Base-by-base conservation (phyloP, 2,113 vertebrate genomes). In the Aspidoscelis tigris region DNA sequence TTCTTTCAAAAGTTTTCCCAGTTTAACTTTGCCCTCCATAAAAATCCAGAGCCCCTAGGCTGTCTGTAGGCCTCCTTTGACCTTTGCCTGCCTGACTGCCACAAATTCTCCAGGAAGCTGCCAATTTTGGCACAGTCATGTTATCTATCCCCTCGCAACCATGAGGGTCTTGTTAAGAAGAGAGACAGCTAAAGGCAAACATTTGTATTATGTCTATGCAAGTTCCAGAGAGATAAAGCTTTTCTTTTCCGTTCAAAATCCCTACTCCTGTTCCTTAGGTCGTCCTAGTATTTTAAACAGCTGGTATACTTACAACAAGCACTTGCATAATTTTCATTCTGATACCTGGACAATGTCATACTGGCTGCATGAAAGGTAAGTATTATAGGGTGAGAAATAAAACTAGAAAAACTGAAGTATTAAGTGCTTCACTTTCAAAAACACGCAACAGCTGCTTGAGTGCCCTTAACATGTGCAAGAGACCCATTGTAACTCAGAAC, bases 81-180 rank as follows among this genome's bases (percentile, higher is more conserved):
- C 88, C 91, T 88, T 90, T 88, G 88, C 86, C 85, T 82, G 84
- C 82, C 88, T 84, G 8, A 18, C 82, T 61, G 3, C 76, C 21
- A 58, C 78, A 61, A 87, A 94, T 94, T 87, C 93, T 93, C 43
- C 90, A 91, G 91, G 92, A 94, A 95, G 89, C 90, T 89, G 93
- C 89, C 91, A 93, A 82, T 95, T 92, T 93, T 94, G 83, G 92
- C 89, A 92, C 88, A 74, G 83, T 70, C 89, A 87, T 89, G 89
- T 80, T 89, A 93, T 87, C 89, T 89, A 0, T 92, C 93, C 92
- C 92, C 93, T 91, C 94, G 95, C 93, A 94, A 92, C 90, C 5
- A 0, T 65, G 16, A 92, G 93, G 83, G 80, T 87, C 89, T 94
- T 88, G 95, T 92, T 83, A 92, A 93, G 88, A 90, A 79, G 85